Evolutionary conservation across 2,113 vertebrate genomes (phyloP).

Genomic region (Rhynchopsitta pachyrhyncha): DNA sequence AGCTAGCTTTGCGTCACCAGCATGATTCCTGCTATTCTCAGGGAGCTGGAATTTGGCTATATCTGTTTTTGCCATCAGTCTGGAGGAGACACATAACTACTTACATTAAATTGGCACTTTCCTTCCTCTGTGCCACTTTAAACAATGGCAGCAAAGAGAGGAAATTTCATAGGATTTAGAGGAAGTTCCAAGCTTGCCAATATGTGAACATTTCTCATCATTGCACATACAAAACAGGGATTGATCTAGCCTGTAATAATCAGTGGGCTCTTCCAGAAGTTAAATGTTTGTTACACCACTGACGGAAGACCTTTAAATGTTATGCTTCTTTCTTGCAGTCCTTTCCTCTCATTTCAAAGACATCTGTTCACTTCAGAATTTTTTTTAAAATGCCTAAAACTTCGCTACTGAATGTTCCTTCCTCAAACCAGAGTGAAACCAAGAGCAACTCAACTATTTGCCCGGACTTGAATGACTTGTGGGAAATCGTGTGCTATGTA

Average conservation of each 20-base stretch:
- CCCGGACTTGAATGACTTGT: neutral
- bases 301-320: neutral
- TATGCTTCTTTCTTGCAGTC: neutral
- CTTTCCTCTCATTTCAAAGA: neutral
- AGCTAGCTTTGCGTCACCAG: neutral
- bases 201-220: neutral
- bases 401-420: neutral
- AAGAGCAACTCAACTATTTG: constrained; percentile 25
- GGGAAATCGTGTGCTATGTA: constrained; percentile 69
- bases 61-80: neutral
- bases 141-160: neutral
- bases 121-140: neutral
- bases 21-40: accelerated
- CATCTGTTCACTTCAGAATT: neutral
- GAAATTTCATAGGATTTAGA: neutral
- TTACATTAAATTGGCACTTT: neutral
- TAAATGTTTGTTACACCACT: neutral
- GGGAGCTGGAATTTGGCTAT: neutral
- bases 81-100: neutral
- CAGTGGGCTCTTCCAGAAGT: neutral
- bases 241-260: neutral
- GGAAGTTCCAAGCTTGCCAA: neutral
- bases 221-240: neutral
- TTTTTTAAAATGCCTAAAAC: neutral
- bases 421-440: constrained; percentile 31